A percentile compares a stretch with the other conserved stretches of the same genome.
Conservation (phyloP, 2,113 vertebrate genomes). For the Passer montanus region DNA sequence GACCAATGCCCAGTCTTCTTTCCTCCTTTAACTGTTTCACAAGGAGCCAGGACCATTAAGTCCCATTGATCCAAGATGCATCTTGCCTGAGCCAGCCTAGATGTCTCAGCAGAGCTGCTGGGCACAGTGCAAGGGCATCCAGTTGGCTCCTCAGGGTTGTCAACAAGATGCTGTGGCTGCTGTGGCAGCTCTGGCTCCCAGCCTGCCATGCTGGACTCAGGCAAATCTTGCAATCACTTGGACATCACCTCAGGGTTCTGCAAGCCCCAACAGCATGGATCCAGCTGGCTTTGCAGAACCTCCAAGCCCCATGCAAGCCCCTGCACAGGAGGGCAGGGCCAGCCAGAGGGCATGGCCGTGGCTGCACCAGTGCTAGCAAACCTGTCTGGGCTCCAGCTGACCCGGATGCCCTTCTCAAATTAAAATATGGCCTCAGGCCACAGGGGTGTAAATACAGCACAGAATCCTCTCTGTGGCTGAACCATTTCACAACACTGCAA, state of each 20-base stretch:
- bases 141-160: background rate
- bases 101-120: background rate
- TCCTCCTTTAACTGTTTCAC: background rate
- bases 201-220: background rate
- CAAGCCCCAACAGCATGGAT: background rate
- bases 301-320: background rate
- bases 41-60: background rate
- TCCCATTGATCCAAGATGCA: background rate
- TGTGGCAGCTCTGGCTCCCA: background rate
- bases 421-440: background rate
- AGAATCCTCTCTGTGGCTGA: background rate
- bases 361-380: background rate
- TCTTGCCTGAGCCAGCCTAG: background rate
- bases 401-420: background rate
- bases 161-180: background rate
- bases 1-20: background rate
- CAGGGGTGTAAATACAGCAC: accelerated
- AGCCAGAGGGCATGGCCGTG: background rate
- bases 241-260: background rate
- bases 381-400: background rate
- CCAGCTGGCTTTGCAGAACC: background rate
- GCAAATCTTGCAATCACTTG: accelerated
- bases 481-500: accelerated
- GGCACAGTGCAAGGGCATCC: accelerated
- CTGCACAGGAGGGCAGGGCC: background rate